Conservation (phyloP, 2,113 vertebrate genomes). For the Bubo bubo region DNA sequence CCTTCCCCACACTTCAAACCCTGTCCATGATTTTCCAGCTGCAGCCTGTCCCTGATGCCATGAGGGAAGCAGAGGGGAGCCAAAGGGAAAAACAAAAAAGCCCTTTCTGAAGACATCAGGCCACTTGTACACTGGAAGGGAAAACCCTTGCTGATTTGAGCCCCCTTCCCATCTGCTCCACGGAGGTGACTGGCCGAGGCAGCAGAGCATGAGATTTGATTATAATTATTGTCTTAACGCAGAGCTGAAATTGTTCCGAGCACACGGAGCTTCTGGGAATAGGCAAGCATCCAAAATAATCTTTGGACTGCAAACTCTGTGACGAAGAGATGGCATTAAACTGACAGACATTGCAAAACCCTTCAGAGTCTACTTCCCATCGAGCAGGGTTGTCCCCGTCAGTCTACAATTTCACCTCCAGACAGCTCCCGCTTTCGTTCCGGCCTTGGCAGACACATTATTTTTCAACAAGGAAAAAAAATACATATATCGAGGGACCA, state of each 20-base stretch:
- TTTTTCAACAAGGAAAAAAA: neutral
- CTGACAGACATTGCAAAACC: neutral
- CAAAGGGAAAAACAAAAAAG: neutral
- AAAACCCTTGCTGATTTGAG: neutral
- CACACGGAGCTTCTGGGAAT: conserved; percentile 47
- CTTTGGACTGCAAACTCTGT: conserved; percentile 37
- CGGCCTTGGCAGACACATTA: neutral
- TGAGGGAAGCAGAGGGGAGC: neutral
- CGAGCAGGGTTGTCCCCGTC: neutral
- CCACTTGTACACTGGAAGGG: neutral
- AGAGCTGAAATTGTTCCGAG: conserved; percentile 42
- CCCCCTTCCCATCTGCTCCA: conserved; percentile 57
- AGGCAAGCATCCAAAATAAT: conserved; percentile 65
- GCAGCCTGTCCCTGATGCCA: neutral
- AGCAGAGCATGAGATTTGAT: conserved; percentile 45
- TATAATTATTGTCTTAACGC: conserved; percentile 47
- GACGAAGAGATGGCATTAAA: conserved; percentile 20
- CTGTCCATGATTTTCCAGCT: neutral
- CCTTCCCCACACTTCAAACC: neutral
- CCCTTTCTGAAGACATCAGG: neutral
- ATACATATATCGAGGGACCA: neutral
- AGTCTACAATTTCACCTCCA: neutral
- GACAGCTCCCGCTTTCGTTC: neutral
- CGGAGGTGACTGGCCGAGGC: conserved; percentile 47
- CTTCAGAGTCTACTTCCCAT: neutral